Conservation (phyloP, 2,113 vertebrate genomes). For the Dasypus novemcinctus region DNA sequence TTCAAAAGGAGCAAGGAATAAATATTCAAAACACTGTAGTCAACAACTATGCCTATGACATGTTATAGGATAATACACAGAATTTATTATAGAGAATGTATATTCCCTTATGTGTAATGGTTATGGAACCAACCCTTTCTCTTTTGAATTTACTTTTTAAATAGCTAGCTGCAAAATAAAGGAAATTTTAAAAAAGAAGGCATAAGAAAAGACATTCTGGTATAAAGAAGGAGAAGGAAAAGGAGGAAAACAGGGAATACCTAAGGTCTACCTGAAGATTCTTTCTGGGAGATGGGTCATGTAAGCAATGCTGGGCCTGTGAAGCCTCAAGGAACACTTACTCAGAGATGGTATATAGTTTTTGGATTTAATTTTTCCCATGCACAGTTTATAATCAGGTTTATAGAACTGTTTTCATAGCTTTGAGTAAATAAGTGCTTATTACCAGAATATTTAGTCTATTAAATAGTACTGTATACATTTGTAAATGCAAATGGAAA, state of each 20-base stretch:
- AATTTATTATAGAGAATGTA: neutral
- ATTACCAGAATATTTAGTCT: neutral
- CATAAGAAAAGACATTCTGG: neutral
- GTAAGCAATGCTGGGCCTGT: neutral
- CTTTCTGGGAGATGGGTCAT: neutral
- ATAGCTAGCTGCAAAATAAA: neutral
- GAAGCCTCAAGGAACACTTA: neutral
- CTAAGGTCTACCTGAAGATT: neutral
- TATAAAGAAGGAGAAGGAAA: neutral
- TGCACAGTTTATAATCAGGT: neutral
- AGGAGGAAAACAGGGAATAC: rapidly evolving
- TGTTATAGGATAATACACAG: neutral
- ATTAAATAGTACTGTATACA: neutral
- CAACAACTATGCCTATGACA: neutral
- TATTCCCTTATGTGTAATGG: neutral
- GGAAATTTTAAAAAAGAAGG: neutral
- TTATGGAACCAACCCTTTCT: neutral
- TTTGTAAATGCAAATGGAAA: neutral
- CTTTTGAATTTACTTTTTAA: neutral
- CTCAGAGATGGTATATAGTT: neutral
- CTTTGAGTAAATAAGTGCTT: neutral
- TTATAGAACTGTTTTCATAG: neutral
- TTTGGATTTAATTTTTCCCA: neutral
- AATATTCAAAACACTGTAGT: neutral
- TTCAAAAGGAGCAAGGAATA: neutral